These are phyloP conservation scores for Pollicipes pollicipes DNA, from an alignment of 1,140 invertebrate species.

Conservation along the genomic window DNA sequence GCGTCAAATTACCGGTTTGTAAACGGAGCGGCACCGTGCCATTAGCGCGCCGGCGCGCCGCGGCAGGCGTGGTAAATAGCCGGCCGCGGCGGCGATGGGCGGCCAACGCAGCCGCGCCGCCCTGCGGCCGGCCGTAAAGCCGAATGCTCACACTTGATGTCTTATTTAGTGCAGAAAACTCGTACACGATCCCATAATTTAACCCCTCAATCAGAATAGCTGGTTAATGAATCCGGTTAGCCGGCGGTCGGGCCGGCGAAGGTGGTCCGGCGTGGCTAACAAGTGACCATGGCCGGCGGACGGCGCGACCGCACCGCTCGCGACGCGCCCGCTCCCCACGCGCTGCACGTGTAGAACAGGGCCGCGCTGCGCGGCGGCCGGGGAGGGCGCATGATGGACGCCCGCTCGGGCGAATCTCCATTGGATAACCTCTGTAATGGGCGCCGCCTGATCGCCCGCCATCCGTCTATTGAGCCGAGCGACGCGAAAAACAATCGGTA, in stretches of 20 bases:
- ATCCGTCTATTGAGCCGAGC: neutral
- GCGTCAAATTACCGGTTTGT: neutral
- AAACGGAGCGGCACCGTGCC: neutral
- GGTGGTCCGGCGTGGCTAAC: neutral
- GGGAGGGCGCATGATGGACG: neutral
- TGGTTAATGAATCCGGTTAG: neutral
- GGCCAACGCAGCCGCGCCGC: too few relatives aligned
- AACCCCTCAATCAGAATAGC: constrained; percentile 1
- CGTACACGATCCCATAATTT: neutral
- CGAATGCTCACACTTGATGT: neutral
- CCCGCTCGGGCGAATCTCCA: neutral
- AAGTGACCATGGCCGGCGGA: neutral
- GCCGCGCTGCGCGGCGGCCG: too few relatives aligned
- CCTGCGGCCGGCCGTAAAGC: neutral
- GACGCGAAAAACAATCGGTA: neutral
- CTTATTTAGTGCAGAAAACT: constrained; percentile 1
- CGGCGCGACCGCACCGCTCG: too few relatives aligned
- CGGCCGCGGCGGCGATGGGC: too few relatives aligned
- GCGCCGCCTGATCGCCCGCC: neutral
- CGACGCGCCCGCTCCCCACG: too few relatives aligned
- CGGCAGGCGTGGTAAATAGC: neutral
- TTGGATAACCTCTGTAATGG: neutral
- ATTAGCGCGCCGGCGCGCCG: too few relatives aligned
- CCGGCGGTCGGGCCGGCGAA: neutral
- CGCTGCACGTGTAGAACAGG: neutral